phyloP scores from a whole-genome alignment of 1,140 invertebrate species.

The Meloidogyne exigua region DNA sequence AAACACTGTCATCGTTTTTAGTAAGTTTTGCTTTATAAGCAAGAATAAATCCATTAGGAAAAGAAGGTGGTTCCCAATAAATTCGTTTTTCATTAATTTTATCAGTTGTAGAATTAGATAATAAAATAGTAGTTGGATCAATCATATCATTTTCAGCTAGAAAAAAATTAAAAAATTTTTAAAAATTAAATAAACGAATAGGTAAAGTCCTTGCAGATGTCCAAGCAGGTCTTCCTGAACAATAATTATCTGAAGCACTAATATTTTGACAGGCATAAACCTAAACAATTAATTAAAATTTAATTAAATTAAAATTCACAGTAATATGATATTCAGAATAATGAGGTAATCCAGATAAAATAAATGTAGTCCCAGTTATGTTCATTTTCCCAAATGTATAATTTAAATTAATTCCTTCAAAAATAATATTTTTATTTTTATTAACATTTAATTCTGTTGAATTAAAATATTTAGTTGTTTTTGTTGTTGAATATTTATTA shows the following conservation, averaged over 20 bases:
- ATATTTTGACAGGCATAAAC: conserved; percentile 55
- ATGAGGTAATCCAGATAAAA: conserved; percentile 65
- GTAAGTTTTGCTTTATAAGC: conserved; percentile 49
- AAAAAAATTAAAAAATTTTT: conserved; percentile 1
- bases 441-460: conserved; percentile 31
- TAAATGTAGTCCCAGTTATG: conserved; percentile 44
- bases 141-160: conserved; percentile 52
- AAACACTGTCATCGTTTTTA: not conserved
- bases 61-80: conserved; percentile 45
- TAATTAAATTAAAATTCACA: conserved; percentile 50
- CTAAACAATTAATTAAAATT: not conserved
- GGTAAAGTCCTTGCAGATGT: conserved; percentile 36
- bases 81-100: conserved; percentile 29
- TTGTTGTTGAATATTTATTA: no score
- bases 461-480: conserved; percentile 23
- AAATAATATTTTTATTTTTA: conserved; percentile 8
- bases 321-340: conserved; percentile 67
- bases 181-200: conserved; percentile 32
- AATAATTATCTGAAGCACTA: conserved; percentile 40
- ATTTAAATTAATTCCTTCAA: conserved; percentile 22
- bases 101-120: conserved; percentile 33
- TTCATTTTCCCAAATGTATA: conserved; percentile 42
- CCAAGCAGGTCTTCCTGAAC: conserved; percentile 36
- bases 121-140: conserved; percentile 37
- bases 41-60: conserved; percentile 54